phyloP scores from a whole-genome alignment of 1,140 invertebrate species.

The Anadara kagoshimensis region DNA sequence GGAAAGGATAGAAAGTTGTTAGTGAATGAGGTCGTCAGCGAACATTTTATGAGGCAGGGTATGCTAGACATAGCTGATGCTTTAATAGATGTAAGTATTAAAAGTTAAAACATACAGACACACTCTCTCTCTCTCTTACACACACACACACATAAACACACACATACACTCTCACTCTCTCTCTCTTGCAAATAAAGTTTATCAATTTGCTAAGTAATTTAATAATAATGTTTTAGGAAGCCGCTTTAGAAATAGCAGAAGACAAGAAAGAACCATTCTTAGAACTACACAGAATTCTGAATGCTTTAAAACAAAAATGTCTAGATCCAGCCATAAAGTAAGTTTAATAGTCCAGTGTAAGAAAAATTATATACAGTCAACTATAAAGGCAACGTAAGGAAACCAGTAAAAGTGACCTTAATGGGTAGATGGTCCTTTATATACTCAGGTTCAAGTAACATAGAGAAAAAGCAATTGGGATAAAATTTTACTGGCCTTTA shows the following conservation, averaged over 20 bases:
- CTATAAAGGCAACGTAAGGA: no score
- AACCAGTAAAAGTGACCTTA: no score
- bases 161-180: not conserved
- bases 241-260: conserved; percentile 81
- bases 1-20: conserved; percentile 85
- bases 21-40: conserved; percentile 95
- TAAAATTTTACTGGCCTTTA: no score
- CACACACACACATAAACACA: no score
- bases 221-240: conserved; percentile 77
- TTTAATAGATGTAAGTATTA: conserved; percentile 75
- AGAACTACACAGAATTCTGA: conserved; percentile 89
- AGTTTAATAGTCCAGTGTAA: conserved; percentile 2
- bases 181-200: not conserved
- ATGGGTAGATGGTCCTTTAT: no score
- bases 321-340: conserved; percentile 86
- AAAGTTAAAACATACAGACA: not conserved
- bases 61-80: conserved; percentile 91
- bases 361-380: no score
- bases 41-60: conserved; percentile 96
- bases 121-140: no score
- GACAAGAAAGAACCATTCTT: conserved; percentile 87
- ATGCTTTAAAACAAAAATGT: conserved; percentile 85
- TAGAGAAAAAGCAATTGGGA: no score
- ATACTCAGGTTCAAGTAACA: no score
- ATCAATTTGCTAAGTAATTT: no score